These are phyloP conservation scores for Panthera leo DNA, from an alignment of 2,113 vertebrate genomes.

Conservation along the genomic window DNA sequence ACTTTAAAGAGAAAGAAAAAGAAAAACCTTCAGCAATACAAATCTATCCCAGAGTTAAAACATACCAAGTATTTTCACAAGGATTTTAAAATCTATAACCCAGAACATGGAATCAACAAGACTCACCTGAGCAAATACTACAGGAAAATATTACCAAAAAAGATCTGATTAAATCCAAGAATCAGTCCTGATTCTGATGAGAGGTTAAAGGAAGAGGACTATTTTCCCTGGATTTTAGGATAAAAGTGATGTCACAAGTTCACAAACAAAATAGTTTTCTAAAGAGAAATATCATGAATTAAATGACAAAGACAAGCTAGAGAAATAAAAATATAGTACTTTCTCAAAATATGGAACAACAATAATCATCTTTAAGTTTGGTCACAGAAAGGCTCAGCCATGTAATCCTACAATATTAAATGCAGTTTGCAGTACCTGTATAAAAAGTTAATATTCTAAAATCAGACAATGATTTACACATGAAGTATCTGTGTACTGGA, in stretches of 20 bases:
- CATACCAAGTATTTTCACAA: not conserved
- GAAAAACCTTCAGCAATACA: conserved; percentile 40
- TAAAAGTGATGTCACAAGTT: not conserved
- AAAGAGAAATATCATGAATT: not conserved
- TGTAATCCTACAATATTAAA: not conserved
- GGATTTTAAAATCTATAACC: not conserved
- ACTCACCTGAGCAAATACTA: not conserved
- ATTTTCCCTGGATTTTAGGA: not conserved
- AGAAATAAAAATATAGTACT: not conserved
- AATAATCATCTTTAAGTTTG: not conserved
- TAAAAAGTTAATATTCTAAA: not conserved
- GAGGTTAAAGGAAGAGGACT: not conserved
- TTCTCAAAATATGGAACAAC: not conserved
- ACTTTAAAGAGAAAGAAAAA: conserved; percentile 81
- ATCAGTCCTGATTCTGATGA: not conserved
- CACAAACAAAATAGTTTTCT: not conserved
- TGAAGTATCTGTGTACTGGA: not conserved
- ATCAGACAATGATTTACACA: not conserved
- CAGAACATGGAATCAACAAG: not conserved
- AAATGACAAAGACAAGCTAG: conserved; percentile 22
- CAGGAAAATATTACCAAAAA: not conserved
- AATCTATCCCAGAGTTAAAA: not conserved
- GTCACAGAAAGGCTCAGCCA: not conserved
- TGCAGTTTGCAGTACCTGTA: not conserved
- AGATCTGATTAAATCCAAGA: not conserved